phyloP scores from a whole-genome alignment of 2,888 invertebrate genomes.

The Leptarthrus brevirostris region DNA sequence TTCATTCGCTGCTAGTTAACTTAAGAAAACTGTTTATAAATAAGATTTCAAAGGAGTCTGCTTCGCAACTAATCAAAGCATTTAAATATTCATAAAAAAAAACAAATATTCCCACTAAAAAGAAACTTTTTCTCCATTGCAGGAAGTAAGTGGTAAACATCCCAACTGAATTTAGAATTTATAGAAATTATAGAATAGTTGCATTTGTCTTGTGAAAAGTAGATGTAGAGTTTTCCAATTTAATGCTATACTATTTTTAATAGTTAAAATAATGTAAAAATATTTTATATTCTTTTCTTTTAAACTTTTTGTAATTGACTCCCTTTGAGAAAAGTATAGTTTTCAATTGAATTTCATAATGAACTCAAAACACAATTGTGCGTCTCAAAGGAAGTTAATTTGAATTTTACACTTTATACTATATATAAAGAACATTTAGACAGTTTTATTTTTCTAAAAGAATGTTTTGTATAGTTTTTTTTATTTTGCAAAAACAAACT shows the following conservation, averaged over 20 bases:
- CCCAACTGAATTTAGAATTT: slow-evolving; percentile 20
- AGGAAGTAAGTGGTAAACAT: slow-evolving; percentile 65
- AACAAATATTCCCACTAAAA: slow-evolving; percentile 26
- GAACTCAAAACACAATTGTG: too few relatives aligned
- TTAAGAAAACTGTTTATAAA: too few relatives aligned
- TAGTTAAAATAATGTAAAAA: background rate
- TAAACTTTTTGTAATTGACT: background rate
- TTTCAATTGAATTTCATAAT: too few relatives aligned
- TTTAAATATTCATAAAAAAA: background rate
- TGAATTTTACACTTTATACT: background rate
- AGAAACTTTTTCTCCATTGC: slow-evolving; percentile 60
- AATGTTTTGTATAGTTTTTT: background rate
- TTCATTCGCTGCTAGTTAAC: background rate
- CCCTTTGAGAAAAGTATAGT: slow-evolving; percentile 9
- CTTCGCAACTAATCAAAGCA: slow-evolving; percentile 5
- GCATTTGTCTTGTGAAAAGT: slow-evolving; percentile 30
- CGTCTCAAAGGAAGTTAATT: background rate
- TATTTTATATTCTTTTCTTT: slow-evolving; percentile 8
- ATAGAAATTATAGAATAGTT: slow-evolving; percentile 38
- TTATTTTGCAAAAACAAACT: background rate
- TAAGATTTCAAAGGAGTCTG: slow-evolving; percentile 7
- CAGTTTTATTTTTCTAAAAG: background rate
- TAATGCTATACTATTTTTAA: slow-evolving; percentile 8
- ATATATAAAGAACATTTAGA: background rate
- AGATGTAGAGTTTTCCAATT: slow-evolving; percentile 21